phyloP scores from a whole-genome alignment of 2,113 vertebrate species.

The Struthidea cinerea region DNA sequence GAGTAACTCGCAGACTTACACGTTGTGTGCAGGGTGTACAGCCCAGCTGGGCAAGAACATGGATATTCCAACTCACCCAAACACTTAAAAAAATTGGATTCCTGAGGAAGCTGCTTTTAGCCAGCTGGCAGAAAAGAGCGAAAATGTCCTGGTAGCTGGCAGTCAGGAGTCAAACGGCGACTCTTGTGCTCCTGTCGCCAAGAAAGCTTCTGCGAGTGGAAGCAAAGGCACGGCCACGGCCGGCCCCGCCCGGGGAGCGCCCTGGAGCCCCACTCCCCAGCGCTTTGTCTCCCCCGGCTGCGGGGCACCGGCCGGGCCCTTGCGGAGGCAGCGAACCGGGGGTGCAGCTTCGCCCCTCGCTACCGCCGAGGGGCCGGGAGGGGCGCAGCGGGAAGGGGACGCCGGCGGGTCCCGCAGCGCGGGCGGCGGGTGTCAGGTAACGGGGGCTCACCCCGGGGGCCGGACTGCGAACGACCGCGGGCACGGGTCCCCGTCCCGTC shows the following conservation, averaged over 20 bases:
- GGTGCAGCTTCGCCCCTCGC: neutral
- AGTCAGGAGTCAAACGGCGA: neutral
- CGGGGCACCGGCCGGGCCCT: neutral
- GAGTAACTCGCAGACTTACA: fast-evolving
- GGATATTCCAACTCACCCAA: neutral
- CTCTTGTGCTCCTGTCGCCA: neutral
- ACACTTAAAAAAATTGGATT: neutral
- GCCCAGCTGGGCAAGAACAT: neutral
- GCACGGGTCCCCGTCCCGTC: no score
- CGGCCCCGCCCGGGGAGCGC: neutral
- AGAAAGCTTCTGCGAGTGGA: neutral
- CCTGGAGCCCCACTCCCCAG: neutral
- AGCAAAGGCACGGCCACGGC: neutral
- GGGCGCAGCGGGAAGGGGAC: neutral
- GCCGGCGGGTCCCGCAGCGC: neutral
- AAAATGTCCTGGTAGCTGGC: neutral
- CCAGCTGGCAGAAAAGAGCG: neutral
- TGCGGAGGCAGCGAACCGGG: neutral
- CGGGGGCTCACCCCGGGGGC: no score
- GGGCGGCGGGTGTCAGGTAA: neutral
- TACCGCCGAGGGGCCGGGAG: no score
- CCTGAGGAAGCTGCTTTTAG: neutral
- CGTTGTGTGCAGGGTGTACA: fast-evolving
- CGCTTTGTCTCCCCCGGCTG: neutral
- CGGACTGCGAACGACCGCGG: neutral